A percentile compares a stretch with the other conserved stretches of the same genome.
Evolutionary conservation across 2,888 invertebrate species (phyloP).

Genomic region (Pasiphila rectangulata): DNA sequence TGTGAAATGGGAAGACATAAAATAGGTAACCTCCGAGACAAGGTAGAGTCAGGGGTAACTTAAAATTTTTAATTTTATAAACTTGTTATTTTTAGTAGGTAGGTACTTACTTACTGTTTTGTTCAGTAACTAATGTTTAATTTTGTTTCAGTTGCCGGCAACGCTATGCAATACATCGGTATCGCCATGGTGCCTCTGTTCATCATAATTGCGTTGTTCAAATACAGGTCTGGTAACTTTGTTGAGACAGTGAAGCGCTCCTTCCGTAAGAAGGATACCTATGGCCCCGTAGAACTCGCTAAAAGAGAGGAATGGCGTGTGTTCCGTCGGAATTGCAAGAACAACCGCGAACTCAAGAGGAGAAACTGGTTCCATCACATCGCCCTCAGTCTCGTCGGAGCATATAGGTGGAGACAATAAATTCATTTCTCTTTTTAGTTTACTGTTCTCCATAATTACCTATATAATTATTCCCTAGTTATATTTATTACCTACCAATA

Average conservation of each 20-base stretch:
- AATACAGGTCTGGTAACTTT: constrained; percentile 52
- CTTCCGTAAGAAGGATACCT: constrained; percentile 66
- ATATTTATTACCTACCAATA: constrained; percentile 7
- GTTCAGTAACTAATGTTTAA: background rate
- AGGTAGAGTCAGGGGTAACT: too few relatives aligned
- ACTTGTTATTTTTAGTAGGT: background rate
- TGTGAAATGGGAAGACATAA: too few relatives aligned
- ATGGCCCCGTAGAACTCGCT: constrained; percentile 77
- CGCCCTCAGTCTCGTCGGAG: constrained; percentile 54
- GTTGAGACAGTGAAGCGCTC: constrained; percentile 66
- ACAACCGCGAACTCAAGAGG: constrained; percentile 52
- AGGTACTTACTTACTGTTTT: too few relatives aligned
- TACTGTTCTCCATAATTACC: too few relatives aligned
- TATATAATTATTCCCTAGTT: too few relatives aligned
- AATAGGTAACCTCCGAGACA: too few relatives aligned
- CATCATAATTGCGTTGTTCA: constrained; percentile 56
- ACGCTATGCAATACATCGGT: constrained; percentile 61
- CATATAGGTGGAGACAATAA: constrained; percentile 48
- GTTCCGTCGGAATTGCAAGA: constrained; percentile 74
- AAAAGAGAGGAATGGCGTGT: constrained; percentile 80
- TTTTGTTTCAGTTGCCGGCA: constrained; percentile 61
- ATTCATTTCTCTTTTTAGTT: constrained; percentile 1
- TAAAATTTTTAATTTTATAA: constrained; percentile 3
- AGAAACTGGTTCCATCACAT: constrained; percentile 67
- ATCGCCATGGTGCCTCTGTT: constrained; percentile 65